Evolutionary conservation across 2,113 vertebrate genomes (phyloP), one percentile per base, ranked within the genome.

Genomic region (Platichthys flesus): DNA sequence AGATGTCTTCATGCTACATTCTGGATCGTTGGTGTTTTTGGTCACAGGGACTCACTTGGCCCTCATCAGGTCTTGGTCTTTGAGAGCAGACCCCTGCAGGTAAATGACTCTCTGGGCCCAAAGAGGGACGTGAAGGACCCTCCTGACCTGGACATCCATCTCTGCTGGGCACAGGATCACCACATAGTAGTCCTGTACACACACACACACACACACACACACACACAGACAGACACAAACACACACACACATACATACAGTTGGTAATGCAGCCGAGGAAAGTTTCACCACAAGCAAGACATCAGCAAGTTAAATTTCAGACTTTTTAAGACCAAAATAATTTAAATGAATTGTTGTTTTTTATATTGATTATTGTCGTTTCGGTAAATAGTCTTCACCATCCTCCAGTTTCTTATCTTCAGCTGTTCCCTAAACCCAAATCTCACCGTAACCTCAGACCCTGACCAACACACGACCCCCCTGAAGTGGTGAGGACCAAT

Each of bases 81-180:
- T 96, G 28, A 96, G 92, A 31, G 94, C 95, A 18, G 95, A 96
- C 2, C 95, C 95, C 85, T 96, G 95, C 45, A 96, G 92, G 84
- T 95, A 96, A 76, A 96, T 95, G 85, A 96, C 95, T 70, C 95
- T 93, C 81, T 96, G 95, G 45, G 95, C 94, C 95, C 95, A 96
- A 59, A 96, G 91, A 3, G 95, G 95, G 24, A 96, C 95, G 61
- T 96, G 95, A 51, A 96, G 93, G 21, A 96, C 93, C 74, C 95
- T 86, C 47, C 95, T 81, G 23, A 96, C 95, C 84, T 95, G 95
- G 71, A 94, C 92, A 42, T 96, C 95, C 92, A 95, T 96, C 88
- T 96, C 95, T 4, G 95, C 92, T 0, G 95, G 95, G 78, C 95
- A 96, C 56, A 96, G 90, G 79, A 96, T 96, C 71, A 96, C 95